Base-by-base conservation (phyloP, 2,888 invertebrate species). In the Leptogaster cylindrica region DNA sequence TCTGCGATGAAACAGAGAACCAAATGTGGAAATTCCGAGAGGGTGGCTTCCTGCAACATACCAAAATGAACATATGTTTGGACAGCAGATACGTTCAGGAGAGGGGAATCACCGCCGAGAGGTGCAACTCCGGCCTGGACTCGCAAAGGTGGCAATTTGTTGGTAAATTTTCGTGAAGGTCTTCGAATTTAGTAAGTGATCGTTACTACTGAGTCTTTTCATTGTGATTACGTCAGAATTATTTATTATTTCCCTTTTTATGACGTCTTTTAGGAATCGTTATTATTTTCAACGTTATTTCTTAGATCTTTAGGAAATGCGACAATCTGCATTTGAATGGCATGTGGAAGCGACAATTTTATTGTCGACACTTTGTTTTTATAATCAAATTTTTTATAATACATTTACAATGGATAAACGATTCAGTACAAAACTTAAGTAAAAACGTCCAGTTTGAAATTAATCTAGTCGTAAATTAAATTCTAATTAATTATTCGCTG, bases 61-160 rank as follows among this genome's bases (percentile, higher is more conserved):
- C 85, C 1, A 87, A 88, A 73, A 85, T 90, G 68, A 89, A 91
- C 70, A 86, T 92, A 16, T 95, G 95, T 78, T 83, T 95, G 46
- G 90, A 93, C 78, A 86, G 90, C 51, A 77, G 84, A 76, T 83
- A 84, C 77, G 80, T 84, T 72, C 82, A 83, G 71, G 84, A 85
- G 63, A 79, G 83, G 44, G 86, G 88, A 7, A 83, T 91, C 48
- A 87, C 88, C 25, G 89, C 86, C 6, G 88, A 89, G 77, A 84
- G 86, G 73, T 91, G 91, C 79, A 88, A 89, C 76, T 85, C 85
- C 28, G 84, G 83, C 48, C 81, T 86, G 51, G 84, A 85, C 61
- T 85, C 88, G 64, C 91, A 91, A 78, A 84, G 86, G 74, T 91
- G 90, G 90, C 83, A 82, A 72, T 84, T 87, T 71, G 78, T 83